These are phyloP conservation scores for Parthenolecanium corni DNA, from an alignment of 2,888 invertebrate species.

Conservation along the genomic window DNA sequence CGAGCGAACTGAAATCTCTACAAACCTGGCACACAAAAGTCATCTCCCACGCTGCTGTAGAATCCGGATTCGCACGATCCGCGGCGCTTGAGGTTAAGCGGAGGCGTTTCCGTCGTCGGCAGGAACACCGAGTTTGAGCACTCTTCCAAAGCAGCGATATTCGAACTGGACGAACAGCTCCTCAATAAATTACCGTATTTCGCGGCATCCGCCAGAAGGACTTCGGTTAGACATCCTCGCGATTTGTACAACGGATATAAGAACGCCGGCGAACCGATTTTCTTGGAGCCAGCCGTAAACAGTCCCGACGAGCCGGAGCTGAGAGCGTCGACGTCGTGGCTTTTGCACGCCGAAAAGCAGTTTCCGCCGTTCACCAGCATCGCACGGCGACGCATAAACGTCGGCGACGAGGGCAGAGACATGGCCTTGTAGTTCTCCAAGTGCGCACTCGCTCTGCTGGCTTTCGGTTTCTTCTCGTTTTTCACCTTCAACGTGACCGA, in stretches of 20 bases:
- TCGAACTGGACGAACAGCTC: constrained; percentile 33
- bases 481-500: constrained; percentile 15
- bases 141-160: constrained; percentile 29
- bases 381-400: constrained; percentile 30
- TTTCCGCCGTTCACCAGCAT: not conserved
- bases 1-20: too few species aligned
- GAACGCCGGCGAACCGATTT: constrained; percentile 42
- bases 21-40: constrained; percentile 43
- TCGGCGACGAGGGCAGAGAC: constrained; percentile 37
- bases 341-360: not conserved
- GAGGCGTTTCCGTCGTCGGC: constrained; percentile 15
- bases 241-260: constrained; percentile 47
- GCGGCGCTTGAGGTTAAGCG: constrained; percentile 47
- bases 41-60: constrained; percentile 75
- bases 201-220: not conserved
- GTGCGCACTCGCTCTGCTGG: constrained; percentile 12
- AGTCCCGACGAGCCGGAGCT: not conserved
- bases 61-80: constrained; percentile 84
- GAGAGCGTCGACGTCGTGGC: not conserved
- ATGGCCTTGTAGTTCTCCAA: constrained; percentile 6
- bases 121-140: constrained; percentile 18
- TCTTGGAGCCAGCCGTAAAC: not conserved
- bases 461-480: constrained; percentile 29
- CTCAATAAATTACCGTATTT: constrained; percentile 31
- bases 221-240: constrained; percentile 15